phyloP scores from a whole-genome alignment of 2,888 invertebrate species.

The Ornithoptera alexandrae region DNA sequence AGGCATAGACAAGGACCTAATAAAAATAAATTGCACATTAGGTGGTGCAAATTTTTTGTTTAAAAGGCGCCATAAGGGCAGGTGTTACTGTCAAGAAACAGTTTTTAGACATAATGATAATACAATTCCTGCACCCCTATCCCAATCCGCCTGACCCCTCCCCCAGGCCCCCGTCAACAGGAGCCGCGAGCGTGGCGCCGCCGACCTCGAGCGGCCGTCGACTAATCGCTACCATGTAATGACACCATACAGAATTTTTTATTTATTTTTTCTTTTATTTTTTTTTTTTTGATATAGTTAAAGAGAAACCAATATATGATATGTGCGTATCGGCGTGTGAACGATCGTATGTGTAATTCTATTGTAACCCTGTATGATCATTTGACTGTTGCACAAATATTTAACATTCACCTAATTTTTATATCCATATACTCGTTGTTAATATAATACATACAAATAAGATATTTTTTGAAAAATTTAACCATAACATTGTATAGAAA shows the following conservation, averaged over 20 bases:
- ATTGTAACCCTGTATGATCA: slow-evolving; percentile 55
- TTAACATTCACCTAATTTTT: too few relatives aligned
- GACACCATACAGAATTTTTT: slow-evolving; percentile 69
- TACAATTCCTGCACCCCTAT: slow-evolving; percentile 44
- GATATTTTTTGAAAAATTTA: too few relatives aligned
- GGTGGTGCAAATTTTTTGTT: slow-evolving; percentile 14
- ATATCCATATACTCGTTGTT: too few relatives aligned
- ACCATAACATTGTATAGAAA: too few relatives aligned
- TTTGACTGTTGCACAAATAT: slow-evolving; percentile 46
- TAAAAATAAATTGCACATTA: slow-evolving; percentile 1
- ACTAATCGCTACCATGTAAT: slow-evolving; percentile 71
- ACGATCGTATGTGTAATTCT: slow-evolving; percentile 71
- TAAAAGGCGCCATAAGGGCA: slow-evolving; percentile 18
- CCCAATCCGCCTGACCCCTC: slow-evolving; percentile 51
- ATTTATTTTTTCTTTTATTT: slow-evolving; percentile 57
- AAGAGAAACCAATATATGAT: slow-evolving; percentile 71
- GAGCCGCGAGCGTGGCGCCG: slow-evolving; percentile 52
- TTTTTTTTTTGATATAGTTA: slow-evolving; percentile 70
- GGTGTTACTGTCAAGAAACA: slow-evolving; percentile 24
- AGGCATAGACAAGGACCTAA: slow-evolving; percentile 8
- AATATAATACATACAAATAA: too few relatives aligned
- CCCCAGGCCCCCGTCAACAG: slow-evolving; percentile 55
- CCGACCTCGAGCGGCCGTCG: slow-evolving; percentile 55
- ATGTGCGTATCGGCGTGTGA: slow-evolving; percentile 78
- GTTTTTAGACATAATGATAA: slow-evolving; percentile 36